Conservation (phyloP, 1,140 invertebrate genomes). For the Lordiphosa clarofinis region DNA sequence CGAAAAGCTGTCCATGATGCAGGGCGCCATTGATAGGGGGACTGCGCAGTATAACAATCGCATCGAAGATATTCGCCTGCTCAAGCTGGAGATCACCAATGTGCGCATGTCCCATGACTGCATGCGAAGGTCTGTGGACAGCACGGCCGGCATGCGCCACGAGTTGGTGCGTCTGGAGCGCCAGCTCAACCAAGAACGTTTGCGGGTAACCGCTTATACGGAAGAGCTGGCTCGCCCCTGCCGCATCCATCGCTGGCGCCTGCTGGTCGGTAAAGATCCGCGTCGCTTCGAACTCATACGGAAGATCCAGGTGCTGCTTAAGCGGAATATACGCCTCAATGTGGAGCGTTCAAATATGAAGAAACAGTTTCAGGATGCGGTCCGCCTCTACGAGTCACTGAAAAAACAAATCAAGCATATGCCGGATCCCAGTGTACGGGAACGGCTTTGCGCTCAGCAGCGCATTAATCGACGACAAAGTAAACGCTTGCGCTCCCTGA, state of each 20-base stretch:
- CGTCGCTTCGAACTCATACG: slow-evolving; percentile 83
- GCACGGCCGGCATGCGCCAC: slow-evolving; percentile 82
- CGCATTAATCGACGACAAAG: slow-evolving; percentile 43
- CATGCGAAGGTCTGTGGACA: slow-evolving; percentile 82
- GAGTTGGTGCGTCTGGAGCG: slow-evolving; percentile 88
- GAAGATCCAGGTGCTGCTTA: slow-evolving; percentile 86
- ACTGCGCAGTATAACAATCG: slow-evolving; percentile 84
- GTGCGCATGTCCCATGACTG: slow-evolving; percentile 83
- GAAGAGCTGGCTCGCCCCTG: slow-evolving; percentile 89
- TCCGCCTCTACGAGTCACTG: slow-evolving; percentile 18
- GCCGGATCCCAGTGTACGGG: slow-evolving; percentile 13
- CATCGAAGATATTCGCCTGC: slow-evolving; percentile 87
- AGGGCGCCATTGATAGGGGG: slow-evolving; percentile 85
- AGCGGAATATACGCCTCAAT: slow-evolving; percentile 35
- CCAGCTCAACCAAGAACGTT: slow-evolving; percentile 85
- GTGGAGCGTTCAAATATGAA: slow-evolving; percentile 21
- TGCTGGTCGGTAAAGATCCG: slow-evolving; percentile 87
- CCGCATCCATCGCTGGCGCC: slow-evolving; percentile 89
- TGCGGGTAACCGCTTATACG: slow-evolving; percentile 86
- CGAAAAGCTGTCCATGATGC: slow-evolving; percentile 86
- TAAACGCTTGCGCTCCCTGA: slow-evolving; percentile 38
- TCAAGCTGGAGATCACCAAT: slow-evolving; percentile 88
- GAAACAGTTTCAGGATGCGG: slow-evolving; percentile 11
- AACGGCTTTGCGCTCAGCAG: slow-evolving; percentile 37
- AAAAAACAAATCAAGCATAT: slow-evolving; percentile 26